Evolutionary conservation across 2,797 vertebrate genomes (phyloP), one percentile per base, ranked within the genome.

Genomic region (Phataginus tetradactyla): DNA sequence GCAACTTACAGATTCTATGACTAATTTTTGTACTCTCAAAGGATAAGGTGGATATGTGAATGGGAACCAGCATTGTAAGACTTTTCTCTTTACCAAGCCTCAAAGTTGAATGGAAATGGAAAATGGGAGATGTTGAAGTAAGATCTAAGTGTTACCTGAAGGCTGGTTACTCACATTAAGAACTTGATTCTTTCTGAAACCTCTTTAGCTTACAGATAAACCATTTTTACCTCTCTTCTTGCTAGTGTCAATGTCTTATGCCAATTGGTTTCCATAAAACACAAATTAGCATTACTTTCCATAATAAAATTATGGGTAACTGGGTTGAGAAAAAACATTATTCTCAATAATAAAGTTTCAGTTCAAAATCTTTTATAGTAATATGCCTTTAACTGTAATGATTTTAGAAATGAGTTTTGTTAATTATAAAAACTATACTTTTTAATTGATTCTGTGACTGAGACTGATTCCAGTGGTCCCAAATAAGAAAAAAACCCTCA

Each of bases 331-430:
- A 88, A 74, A 74, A 39, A 75, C 17, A 84, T 15, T 42, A 77
- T 32, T 83, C 84, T 78, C 55, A 92, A 63, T 53, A 96, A 90
- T 68, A 75, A 89, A 68, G 68, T 92, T 95, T 94, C 45, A 88
- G 17, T 90, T 95, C n/a, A 94, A 96, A 96, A 90, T 13, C 7
- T 59, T 55, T 78, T 91, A 49, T 23, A 75, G 42, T 78, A 89
- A 90, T 61, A 80, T 61, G 32, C 1, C 29, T 91, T 95, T 72
- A 93, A 64, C 64, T 94, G 27, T 75, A 37, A 94, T 84, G 59
- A 42, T 77, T 93, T 96, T 25, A 87, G 51, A 90, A 96, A 91
- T 78, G 6, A 91, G 32, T 85, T 90, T 74, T 37, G 18, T 71
- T 59, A 83, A 51, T 21, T 90, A 37, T 87, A 88, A 96, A 92